A percentile compares a stretch with the other conserved stretches of the same genome.
These are phyloP conservation scores for Girardia tigrina DNA, from an alignment of 2,888 invertebrate genomes.

Conservation along the genomic window DNA sequence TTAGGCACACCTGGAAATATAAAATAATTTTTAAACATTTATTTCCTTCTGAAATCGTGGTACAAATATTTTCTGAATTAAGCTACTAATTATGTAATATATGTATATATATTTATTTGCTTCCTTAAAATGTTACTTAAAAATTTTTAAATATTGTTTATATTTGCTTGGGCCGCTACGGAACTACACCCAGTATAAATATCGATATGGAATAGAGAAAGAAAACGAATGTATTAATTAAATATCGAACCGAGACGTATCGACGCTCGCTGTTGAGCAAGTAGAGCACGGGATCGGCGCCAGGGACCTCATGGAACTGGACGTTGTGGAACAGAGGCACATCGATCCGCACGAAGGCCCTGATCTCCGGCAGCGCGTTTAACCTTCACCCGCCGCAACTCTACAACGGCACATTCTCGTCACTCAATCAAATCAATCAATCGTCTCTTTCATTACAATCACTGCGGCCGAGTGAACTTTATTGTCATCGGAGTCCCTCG, in stretches of 20 bases:
- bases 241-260: conserved; percentile 37
- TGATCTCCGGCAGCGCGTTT: not conserved
- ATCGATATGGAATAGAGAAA: too few species aligned
- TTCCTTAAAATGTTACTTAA: too few species aligned
- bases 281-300: conserved; percentile 37
- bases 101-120: too few species aligned
- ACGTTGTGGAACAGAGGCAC: conserved; percentile 37
- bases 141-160: too few species aligned
- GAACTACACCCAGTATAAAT: too few species aligned
- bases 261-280: conserved; percentile 37
- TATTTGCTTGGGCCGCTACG: too few species aligned
- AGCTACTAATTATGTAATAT: too few species aligned
- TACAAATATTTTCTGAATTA: too few species aligned
- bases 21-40: too few species aligned
- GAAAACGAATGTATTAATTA: not conserved
- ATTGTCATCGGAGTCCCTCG: not conserved
- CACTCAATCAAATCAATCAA: not conserved
- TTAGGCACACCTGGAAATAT: too few species aligned
- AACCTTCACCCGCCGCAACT: conserved; percentile 10
- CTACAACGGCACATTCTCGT: not conserved
- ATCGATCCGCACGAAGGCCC: conserved; percentile 1
- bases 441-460: not conserved
- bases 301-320: conserved; percentile 37
- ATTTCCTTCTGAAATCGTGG: too few species aligned
- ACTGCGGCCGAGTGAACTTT: not conserved